Conservation (phyloP, 2,888 invertebrate genomes). For the Siphlonurus alternatus region DNA sequence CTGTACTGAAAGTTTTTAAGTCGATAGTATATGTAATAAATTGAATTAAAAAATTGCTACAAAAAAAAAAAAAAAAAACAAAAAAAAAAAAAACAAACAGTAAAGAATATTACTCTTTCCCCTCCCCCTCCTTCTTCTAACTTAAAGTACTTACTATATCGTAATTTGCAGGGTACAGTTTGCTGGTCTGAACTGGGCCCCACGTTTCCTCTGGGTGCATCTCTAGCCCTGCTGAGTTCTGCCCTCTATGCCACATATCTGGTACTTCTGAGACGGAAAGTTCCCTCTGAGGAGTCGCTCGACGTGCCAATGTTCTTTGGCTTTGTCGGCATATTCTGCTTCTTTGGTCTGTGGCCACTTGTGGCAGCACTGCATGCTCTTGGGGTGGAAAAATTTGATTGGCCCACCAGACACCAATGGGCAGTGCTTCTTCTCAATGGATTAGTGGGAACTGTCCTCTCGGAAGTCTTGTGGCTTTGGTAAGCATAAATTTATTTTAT, state of each 20-base stretch:
- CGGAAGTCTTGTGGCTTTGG: conserved; percentile 88
- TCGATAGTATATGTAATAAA: no score
- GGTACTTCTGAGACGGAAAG: conserved; percentile 67
- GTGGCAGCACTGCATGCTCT: conserved; percentile 67
- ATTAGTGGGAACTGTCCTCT: conserved; percentile 74
- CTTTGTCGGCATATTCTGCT: conserved; percentile 82
- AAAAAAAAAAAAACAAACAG: no score
- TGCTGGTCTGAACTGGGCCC: conserved; percentile 16
- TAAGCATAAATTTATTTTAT: conserved; percentile 26
- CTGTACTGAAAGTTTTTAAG: no score
- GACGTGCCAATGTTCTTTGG: conserved; percentile 94
- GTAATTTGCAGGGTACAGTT: neutral
- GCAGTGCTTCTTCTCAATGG: conserved; percentile 68
- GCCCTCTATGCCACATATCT: conserved; percentile 82
- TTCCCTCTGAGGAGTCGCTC: conserved; percentile 83
- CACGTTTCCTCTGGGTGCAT: conserved; percentile 54
- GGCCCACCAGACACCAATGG: conserved; percentile 70
- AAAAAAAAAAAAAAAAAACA: no score
- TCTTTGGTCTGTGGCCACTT: conserved; percentile 75
- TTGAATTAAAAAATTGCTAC: no score
- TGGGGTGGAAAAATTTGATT: conserved; percentile 60
- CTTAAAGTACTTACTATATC: no score
- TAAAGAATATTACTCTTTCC: no score
- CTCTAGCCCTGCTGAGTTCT: conserved; percentile 71
- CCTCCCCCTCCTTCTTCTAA: no score